Evolutionary conservation across 2,797 vertebrate genomes (phyloP).

Genomic region (Gouania willdenowi): DNA sequence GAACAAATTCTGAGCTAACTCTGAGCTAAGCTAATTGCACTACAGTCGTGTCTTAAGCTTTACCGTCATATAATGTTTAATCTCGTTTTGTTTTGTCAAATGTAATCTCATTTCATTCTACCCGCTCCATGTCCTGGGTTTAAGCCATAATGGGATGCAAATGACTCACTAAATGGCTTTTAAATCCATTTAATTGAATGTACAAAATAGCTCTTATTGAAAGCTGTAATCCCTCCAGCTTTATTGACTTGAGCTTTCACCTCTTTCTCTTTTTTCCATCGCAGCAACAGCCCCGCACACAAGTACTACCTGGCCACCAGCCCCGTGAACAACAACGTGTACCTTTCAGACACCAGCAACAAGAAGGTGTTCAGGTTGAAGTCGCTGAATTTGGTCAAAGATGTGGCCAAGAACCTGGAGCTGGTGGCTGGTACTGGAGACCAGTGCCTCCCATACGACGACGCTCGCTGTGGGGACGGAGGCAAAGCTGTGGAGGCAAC

Average conservation of each 20-base stretch:
- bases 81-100: slow-evolving; percentile 44
- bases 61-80: slow-evolving; percentile 47
- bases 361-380: slow-evolving; percentile 93
- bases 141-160: slow-evolving; percentile 54
- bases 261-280: slow-evolving; percentile 6
- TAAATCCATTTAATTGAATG: slow-evolving; percentile 65
- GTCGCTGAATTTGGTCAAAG: slow-evolving; percentile 85
- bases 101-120: slow-evolving; percentile 56
- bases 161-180: slow-evolving; percentile 58
- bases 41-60: slow-evolving; percentile 34
- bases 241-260: slow-evolving; percentile 48
- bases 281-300: slow-evolving; percentile 93
- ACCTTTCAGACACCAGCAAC: slow-evolving; percentile 95
- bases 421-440: slow-evolving; percentile 94
- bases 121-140: slow-evolving; percentile 43
- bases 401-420: slow-evolving; percentile 92
- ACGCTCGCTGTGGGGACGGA: slow-evolving; percentile 93
- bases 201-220: slow-evolving; percentile 54
- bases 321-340: slow-evolving; percentile 86
- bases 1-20: slow-evolving; percentile 44
- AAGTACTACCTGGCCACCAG: slow-evolving; percentile 96
- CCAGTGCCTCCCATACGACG: slow-evolving; percentile 96
- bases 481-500: slow-evolving; percentile 94
- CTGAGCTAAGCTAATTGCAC: slow-evolving; percentile 21
- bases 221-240: slow-evolving; percentile 39